Evolutionary conservation across 2,888 invertebrate species (phyloP).

Genomic region (Saturnia pavonia): DNA sequence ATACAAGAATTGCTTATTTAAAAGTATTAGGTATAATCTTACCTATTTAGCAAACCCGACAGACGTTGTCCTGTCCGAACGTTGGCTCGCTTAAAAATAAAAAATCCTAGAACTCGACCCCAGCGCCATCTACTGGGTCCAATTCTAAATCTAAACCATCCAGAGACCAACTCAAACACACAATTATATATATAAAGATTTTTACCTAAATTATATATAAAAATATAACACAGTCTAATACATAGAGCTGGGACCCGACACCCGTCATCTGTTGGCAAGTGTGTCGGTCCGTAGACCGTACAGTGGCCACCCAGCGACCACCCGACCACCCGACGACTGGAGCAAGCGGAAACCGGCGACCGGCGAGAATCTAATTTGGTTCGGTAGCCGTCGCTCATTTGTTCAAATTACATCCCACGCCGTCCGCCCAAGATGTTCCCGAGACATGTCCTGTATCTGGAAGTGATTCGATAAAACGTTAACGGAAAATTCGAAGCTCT

Average conservation of each 20-base stretch:
- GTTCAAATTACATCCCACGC: conserved; percentile 68
- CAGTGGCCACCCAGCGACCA: conserved; percentile 14
- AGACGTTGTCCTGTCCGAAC: too few species aligned
- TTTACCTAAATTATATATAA: neutral
- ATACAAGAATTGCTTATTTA: too few species aligned
- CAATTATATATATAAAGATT: too few species aligned
- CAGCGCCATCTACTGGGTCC: too few species aligned
- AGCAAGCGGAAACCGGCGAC: conserved; percentile 36
- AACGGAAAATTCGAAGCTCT: neutral
- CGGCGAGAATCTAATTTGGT: conserved; percentile 84
- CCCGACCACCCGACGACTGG: conserved; percentile 18
- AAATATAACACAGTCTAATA: neutral
- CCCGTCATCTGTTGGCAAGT: conserved; percentile 57
- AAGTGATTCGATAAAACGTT: conserved; percentile 21
- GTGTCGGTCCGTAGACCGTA: conserved; percentile 14
- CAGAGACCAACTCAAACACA: too few species aligned
- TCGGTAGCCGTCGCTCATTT: conserved; percentile 84
- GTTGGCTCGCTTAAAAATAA: too few species aligned
- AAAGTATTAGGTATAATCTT: too few species aligned
- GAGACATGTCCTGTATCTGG: conserved; percentile 32
- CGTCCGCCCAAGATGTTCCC: conserved; percentile 42
- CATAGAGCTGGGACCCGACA: conserved; percentile 29
- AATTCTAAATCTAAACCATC: too few species aligned
- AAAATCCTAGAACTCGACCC: too few species aligned
- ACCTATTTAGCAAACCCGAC: too few species aligned